Conservation (phyloP, 2,797 vertebrate genomes). For the Taeniopygia guttata region DNA sequence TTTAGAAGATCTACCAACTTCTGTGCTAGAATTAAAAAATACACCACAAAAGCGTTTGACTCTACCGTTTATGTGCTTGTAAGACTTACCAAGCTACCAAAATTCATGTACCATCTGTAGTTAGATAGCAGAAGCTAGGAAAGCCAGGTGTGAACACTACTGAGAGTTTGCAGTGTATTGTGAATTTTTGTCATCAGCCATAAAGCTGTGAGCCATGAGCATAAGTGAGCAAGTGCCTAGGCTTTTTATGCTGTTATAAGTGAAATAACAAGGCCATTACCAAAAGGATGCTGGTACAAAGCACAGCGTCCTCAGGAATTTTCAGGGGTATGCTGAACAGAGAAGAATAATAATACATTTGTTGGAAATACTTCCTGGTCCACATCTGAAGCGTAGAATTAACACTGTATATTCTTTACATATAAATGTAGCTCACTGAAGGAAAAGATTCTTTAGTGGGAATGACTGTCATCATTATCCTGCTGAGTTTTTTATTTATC, state of each 20-base stretch:
- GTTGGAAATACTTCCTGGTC: background rate
- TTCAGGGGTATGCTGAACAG: background rate
- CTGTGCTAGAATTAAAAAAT: background rate
- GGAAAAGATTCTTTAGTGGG: background rate
- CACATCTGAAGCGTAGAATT: background rate
- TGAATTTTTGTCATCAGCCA: background rate
- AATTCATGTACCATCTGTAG: background rate
- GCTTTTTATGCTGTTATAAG: background rate
- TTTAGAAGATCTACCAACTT: background rate
- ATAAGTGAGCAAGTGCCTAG: background rate
- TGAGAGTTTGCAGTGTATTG: background rate
- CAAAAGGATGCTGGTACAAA: background rate
- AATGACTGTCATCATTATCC: background rate
- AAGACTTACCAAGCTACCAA: background rate
- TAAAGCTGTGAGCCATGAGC: background rate
- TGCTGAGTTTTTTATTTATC: background rate
- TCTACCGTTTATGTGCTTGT: background rate
- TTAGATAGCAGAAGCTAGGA: background rate
- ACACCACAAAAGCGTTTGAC: background rate
- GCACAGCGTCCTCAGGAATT: background rate
- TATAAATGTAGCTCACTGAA: slow-evolving; percentile 4
- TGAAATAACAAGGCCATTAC: background rate
- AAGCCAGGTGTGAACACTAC: background rate
- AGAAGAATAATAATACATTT: slow-evolving; percentile 1
- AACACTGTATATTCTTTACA: background rate